Evolutionary conservation across 2,888 invertebrate species (phyloP), one percentile per base, ranked within the genome.

Genomic region (Chouioia cunea): DNA sequence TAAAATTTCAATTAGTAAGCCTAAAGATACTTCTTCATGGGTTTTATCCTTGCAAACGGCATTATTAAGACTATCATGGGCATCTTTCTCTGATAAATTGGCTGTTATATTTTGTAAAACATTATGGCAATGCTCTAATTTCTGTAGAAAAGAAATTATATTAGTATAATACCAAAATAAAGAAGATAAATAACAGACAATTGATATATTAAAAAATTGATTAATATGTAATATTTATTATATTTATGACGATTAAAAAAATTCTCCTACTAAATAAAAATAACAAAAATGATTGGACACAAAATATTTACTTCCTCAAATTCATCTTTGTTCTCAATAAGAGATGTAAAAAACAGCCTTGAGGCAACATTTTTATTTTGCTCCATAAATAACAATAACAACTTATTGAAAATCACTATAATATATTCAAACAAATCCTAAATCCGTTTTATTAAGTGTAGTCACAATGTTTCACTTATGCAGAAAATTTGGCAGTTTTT

Each of bases 21-120:
- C 98, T 76, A 97, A 87, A 65, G 95, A 96, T 72, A 97, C 93
- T 81, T 98, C 97, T 86, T 98, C 97, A 88, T 97, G 96, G 81
- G 93, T 93, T 80, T 90, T 90, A 76, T 94, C 94, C 86, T 96
- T 95, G 83, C 94, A 92, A 76, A 96, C 93, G 74, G 95, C 93
- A 85, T 93, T 94, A 83, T 95, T 96, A 62, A 97, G 89, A 43
- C 93, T 93, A 85, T 97, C 97, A 85, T 97, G 97, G 79, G 94
- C 92, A 87, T 97, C 97, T 83, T 97, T 94, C 82, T 97, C 97
- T 79, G 95, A 96, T 80, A 95, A 90, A 77, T 95, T 96, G 76
- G 90, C 89, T 71, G 92, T 92, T 79, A 96, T 88, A 79, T 90
- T 91, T 86, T 93, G 93, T 75, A 97, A 89, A 82, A 90, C 90